Percentiles rank a stretch among this genome's conserved stretches.
Evolutionary conservation across 2,888 invertebrate species (phyloP).

Genomic region (Cryptophagus acutangulus): DNA sequence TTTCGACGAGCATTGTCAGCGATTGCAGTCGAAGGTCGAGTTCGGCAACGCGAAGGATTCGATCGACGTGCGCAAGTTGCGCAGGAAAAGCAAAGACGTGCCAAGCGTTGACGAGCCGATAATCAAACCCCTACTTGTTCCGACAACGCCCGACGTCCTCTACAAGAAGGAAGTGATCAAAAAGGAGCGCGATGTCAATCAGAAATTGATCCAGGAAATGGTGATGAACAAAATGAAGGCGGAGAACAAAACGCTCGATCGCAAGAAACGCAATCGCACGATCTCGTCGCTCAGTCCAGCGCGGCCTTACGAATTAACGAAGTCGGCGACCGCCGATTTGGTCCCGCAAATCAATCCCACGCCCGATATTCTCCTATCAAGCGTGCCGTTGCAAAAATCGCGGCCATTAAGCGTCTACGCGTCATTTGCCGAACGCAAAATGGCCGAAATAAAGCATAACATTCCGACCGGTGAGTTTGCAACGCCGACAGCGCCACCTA

Average conservation of each 20-base stretch:
- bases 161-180: slow-evolving; percentile 63
- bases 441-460: slow-evolving; percentile 27
- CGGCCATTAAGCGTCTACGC: slow-evolving; percentile 36
- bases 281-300: slow-evolving; percentile 36
- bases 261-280: slow-evolving; percentile 53
- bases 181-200: slow-evolving; percentile 76
- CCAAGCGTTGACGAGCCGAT: slow-evolving; percentile 40
- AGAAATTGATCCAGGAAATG: slow-evolving; percentile 75
- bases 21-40: slow-evolving; percentile 63
- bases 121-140: slow-evolving; percentile 29
- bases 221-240: slow-evolving; percentile 73
- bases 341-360: slow-evolving; percentile 30
- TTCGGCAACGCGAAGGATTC: slow-evolving; percentile 67
- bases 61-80: slow-evolving; percentile 59
- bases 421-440: slow-evolving; percentile 25
- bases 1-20: slow-evolving; percentile 61
- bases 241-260: slow-evolving; percentile 60
- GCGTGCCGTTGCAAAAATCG: slow-evolving; percentile 27
- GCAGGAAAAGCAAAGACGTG: slow-evolving; percentile 47
- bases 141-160: slow-evolving; percentile 34
- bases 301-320: slow-evolving; percentile 38
- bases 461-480: slow-evolving; percentile 45
- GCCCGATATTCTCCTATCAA: slow-evolving; percentile 39
- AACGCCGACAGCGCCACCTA: slow-evolving; percentile 53
- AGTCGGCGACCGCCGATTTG: slow-evolving; percentile 41